Evolutionary conservation across 2,888 invertebrate genomes (phyloP).

Genomic region (Callyntrura sp.): DNA sequence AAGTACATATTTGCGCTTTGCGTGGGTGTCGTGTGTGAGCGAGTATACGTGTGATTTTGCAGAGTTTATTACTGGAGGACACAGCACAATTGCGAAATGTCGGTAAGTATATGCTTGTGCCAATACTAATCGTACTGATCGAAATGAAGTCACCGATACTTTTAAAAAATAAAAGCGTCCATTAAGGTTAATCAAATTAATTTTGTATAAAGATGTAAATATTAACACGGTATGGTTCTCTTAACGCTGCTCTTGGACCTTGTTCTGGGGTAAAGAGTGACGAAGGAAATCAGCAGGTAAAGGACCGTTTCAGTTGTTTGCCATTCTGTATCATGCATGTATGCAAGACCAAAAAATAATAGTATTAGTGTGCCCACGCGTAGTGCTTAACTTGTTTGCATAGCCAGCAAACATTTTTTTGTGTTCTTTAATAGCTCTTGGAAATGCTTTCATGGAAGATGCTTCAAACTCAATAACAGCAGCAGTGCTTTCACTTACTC

Average conservation of each 20-base stretch:
- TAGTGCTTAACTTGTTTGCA: no score
- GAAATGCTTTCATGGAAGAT: no score
- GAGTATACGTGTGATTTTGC: no score
- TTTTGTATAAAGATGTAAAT: neutral
- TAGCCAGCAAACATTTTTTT: no score
- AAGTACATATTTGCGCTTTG: no score
- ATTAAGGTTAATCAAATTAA: neutral
- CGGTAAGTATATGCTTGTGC: neutral
- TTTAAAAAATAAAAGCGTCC: neutral
- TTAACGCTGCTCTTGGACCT: constrained; percentile 62
- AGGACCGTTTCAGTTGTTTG: neutral
- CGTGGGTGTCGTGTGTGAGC: no score
- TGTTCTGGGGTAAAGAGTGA: constrained; percentile 71
- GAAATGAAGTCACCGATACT: neutral
- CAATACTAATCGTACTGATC: no score
- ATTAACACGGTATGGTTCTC: constrained; percentile 35
- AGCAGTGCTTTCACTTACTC: no score
- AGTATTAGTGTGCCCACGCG: no score
- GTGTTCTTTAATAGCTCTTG: no score
- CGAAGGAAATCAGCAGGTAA: constrained; percentile 81
- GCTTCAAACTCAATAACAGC: no score
- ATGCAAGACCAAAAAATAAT: neutral
- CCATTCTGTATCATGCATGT: neutral
- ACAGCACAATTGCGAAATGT: neutral
- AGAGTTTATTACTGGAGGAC: no score